These are phyloP conservation scores for Orcinus orca DNA, from an alignment of 2,113 vertebrate species.

Conservation along the genomic window DNA sequence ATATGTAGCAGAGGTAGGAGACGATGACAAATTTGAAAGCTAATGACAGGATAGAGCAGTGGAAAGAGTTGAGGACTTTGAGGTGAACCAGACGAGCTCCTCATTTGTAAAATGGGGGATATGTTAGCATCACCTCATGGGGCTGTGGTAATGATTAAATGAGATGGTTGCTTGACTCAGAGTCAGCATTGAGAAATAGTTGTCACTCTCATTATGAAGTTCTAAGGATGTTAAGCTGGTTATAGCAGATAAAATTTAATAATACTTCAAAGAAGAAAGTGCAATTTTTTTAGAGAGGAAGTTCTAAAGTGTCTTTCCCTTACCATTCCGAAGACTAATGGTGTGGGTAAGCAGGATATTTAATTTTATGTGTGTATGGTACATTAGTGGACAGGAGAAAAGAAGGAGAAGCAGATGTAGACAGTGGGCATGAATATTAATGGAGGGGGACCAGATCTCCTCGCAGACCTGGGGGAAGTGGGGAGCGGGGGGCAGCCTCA, in stretches of 20 bases:
- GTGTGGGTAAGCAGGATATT: not conserved
- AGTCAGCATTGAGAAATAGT: not conserved
- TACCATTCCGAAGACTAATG: not conserved
- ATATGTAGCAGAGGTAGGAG: not conserved
- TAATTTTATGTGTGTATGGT: not conserved
- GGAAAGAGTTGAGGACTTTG: not conserved
- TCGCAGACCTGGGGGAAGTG: not conserved
- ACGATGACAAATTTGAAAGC: not conserved
- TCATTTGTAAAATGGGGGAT: not conserved
- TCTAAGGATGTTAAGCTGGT: not conserved
- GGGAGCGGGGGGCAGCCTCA: fast-evolving
- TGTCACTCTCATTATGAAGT: not conserved
- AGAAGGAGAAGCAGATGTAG: not conserved
- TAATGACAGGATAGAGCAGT: not conserved
- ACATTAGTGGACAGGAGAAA: not conserved
- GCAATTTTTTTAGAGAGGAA: not conserved
- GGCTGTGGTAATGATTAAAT: not conserved
- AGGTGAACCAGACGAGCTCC: not conserved
- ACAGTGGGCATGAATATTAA: not conserved
- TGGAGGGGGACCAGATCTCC: not conserved
- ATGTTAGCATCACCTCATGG: not conserved
- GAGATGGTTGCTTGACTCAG: not conserved
- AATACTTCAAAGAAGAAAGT: not conserved
- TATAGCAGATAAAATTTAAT: not conserved
- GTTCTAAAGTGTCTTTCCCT: not conserved